Evolutionary conservation across 37 sponge, comb jelly and placozoan genomes (phyloP).

Genomic region (Agelas oroides): DNA sequence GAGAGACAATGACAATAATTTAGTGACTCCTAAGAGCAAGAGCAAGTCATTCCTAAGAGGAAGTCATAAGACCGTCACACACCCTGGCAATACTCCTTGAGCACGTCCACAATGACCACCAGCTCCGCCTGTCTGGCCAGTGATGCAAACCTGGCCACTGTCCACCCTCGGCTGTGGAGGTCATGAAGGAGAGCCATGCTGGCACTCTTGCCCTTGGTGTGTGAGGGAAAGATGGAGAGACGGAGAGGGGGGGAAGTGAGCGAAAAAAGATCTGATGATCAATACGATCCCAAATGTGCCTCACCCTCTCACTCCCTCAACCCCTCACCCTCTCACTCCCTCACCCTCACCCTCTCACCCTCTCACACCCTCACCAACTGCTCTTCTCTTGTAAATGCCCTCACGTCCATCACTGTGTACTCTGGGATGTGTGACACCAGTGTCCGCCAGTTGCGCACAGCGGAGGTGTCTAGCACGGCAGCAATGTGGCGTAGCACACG

Average conservation of each 20-base stretch:
- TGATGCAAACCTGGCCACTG: constrained; percentile 16
- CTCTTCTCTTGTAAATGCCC: neutral
- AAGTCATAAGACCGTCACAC: neutral
- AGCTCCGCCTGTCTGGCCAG: constrained; percentile 28
- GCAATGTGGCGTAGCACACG: constrained; percentile 8
- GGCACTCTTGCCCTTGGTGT: constrained; percentile 42
- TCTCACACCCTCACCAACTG: constrained; percentile 10
- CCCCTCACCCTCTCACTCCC: too few relatives aligned
- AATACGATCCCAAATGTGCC: neutral
- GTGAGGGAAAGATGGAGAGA: neutral
- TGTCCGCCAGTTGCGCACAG: constrained; percentile 44
- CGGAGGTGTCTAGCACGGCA: constrained; percentile 27
- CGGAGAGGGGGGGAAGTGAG: neutral
- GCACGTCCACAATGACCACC: constrained; percentile 5
- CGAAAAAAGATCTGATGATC: neutral
- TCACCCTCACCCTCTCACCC: too few relatives aligned
- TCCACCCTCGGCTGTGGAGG: constrained; percentile 39
- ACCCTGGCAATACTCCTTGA: constrained; percentile 34
- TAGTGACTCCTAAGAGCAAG: too few relatives aligned
- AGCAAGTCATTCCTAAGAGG: too few relatives aligned
- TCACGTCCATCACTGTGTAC: constrained; percentile 44
- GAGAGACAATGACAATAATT: neutral
- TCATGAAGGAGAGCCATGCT: constrained; percentile 31
- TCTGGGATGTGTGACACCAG: constrained; percentile 16
- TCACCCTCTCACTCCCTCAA: too few relatives aligned